A percentile compares a stretch with the other conserved stretches of the same genome.
Evolutionary conservation across 2,113 vertebrate species (phyloP).

Genomic region (Cryptotis parvus): DNA sequence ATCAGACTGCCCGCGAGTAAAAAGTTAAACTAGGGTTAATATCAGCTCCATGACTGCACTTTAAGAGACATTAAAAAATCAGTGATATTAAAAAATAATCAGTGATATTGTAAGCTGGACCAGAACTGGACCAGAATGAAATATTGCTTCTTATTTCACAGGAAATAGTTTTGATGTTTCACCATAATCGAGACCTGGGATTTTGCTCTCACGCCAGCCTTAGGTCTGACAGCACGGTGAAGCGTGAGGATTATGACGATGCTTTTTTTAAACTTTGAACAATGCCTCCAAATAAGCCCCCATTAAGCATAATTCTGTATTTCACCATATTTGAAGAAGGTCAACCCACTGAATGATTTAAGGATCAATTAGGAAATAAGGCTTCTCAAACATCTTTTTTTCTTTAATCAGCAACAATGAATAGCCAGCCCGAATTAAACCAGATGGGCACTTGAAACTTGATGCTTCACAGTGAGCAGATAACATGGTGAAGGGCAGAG

Average conservation of each 20-base stretch:
- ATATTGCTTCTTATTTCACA: background rate
- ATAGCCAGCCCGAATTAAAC: background rate
- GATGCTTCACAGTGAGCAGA: too few relatives aligned
- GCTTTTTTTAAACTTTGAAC: background rate
- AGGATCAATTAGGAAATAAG: background rate
- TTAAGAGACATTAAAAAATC: background rate
- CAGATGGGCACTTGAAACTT: background rate
- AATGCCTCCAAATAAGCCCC: background rate
- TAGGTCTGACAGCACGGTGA: background rate
- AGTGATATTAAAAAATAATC: background rate
- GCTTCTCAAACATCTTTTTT: background rate
- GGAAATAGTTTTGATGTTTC: background rate
- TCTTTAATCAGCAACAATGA: background rate
- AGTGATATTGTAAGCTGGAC: background rate
- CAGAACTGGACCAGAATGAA: too few relatives aligned
- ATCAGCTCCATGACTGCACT: background rate
- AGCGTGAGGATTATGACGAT: background rate
- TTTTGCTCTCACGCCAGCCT: background rate
- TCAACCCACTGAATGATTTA: background rate
- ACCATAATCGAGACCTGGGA: background rate
- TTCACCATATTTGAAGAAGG: conserved; percentile 27
- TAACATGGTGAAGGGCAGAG: background rate
- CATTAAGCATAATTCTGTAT: background rate
- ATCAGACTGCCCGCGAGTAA: conserved; percentile 88
- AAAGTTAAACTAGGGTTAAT: conserved; percentile 41